These are phyloP conservation scores for Calameuta filiformis DNA, from an alignment of 2,888 invertebrate species.

Conservation along the genomic window DNA sequence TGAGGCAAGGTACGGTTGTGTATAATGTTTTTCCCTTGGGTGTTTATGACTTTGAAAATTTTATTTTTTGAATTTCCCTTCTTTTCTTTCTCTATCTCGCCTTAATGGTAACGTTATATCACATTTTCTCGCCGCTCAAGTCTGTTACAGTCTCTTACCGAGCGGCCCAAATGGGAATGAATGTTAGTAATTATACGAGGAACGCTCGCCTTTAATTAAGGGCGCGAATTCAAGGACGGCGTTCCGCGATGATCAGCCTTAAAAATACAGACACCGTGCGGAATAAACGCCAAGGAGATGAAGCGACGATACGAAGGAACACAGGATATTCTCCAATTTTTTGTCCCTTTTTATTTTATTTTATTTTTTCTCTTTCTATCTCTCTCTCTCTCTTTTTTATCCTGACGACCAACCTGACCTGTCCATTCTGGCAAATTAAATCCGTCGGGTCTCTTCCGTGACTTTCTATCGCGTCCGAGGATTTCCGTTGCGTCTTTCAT, in stretches of 20 bases:
- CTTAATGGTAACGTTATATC: not conserved
- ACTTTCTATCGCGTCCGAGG: not conserved
- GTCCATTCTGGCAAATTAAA: not conserved
- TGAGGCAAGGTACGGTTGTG: not conserved
- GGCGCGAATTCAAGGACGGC: not conserved
- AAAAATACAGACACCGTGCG: not conserved
- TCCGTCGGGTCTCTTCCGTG: not conserved
- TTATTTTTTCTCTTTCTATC: not conserved
- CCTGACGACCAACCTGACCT: not conserved
- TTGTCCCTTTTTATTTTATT: not conserved
- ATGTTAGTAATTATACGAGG: not conserved
- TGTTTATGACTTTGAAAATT: not conserved
- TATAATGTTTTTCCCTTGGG: not conserved
- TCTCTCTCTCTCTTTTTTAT: not conserved
- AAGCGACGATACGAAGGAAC: not conserved
- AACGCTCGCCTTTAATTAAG: not conserved
- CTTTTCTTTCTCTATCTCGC: constrained; percentile 1
- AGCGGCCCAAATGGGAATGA: not conserved
- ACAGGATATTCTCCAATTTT: not conserved
- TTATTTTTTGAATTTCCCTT: not conserved
- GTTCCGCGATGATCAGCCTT: not conserved
- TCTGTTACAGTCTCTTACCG: constrained; percentile 11
- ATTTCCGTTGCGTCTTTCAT: not conserved
- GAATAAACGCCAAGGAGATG: not conserved
- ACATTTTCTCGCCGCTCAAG: constrained; percentile 19